Conservation (phyloP, 2,888 invertebrate species). For the Standfussiana lucernea region DNA sequence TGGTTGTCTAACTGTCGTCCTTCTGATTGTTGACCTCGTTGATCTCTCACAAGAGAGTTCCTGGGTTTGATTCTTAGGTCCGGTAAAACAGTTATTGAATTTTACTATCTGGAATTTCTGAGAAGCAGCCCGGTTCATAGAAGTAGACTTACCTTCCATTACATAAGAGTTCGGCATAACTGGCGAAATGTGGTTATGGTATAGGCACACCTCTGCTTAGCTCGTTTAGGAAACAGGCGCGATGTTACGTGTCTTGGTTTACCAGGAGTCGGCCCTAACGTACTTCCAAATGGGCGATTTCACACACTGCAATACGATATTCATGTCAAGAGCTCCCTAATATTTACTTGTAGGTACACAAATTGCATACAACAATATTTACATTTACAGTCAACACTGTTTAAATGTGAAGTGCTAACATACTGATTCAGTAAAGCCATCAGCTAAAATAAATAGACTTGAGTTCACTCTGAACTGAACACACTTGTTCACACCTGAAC, state of each 20-base stretch:
- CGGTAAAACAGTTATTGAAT: too few relatives aligned
- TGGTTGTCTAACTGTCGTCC: too few relatives aligned
- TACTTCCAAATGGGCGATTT: background rate
- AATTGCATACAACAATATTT: slow-evolving; percentile 21
- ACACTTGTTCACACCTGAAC: too few relatives aligned
- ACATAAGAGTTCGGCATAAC: background rate
- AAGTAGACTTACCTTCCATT: background rate
- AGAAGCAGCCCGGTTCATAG: background rate
- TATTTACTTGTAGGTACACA: slow-evolving; percentile 11
- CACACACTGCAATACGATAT: slow-evolving; percentile 11
- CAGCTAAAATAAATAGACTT: background rate
- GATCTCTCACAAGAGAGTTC: too few relatives aligned
- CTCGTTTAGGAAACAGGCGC: background rate
- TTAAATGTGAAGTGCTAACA: slow-evolving; percentile 4
- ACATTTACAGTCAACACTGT: background rate
- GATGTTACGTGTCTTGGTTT: background rate
- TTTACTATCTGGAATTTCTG: too few relatives aligned
- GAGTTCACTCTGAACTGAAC: too few relatives aligned
- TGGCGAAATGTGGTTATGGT: background rate
- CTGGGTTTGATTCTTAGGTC: too few relatives aligned
- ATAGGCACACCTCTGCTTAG: background rate
- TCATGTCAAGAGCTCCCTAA: slow-evolving; percentile 21
- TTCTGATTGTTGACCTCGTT: too few relatives aligned
- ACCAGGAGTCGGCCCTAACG: background rate
- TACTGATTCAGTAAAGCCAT: slow-evolving; percentile 10